phyloP scores from a whole-genome alignment of 2,888 invertebrate species.

The Cancer borealis region DNA sequence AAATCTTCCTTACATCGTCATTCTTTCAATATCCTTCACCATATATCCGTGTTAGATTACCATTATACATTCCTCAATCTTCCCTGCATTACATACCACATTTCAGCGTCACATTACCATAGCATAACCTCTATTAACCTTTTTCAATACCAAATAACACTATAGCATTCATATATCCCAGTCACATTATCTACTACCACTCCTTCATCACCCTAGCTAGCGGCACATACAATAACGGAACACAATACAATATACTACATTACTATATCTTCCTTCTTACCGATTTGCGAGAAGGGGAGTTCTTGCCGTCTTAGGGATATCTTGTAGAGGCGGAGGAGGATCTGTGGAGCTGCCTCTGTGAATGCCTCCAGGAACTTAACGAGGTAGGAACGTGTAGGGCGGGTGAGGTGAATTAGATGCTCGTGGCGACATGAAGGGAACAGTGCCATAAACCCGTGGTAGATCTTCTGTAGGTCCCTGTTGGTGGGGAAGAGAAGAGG shows the following conservation, averaged over 20 bases:
- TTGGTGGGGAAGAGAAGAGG: not conserved
- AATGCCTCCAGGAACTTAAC: constrained; percentile 75
- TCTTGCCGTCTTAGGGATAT: constrained; percentile 62
- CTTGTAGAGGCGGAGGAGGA: constrained; percentile 71
- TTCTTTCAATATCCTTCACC: not conserved
- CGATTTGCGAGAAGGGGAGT: constrained; percentile 55
- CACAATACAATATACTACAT: not conserved
- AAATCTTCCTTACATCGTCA: not conserved
- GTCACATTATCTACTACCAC: not conserved
- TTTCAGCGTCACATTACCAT: not conserved
- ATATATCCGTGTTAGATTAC: not conserved
- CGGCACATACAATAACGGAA: not conserved
- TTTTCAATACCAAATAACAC: not conserved
- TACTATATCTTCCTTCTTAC: constrained; percentile 42
- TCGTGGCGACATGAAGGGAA: constrained; percentile 36
- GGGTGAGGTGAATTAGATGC: constrained; percentile 51
- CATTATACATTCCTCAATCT: not conserved
- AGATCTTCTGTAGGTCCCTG: constrained; percentile 71
- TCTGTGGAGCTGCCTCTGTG: constrained; percentile 72
- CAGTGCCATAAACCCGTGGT: constrained; percentile 65
- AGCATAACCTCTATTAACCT: not conserved
- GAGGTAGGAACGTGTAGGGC: constrained; percentile 57
- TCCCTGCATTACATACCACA: not conserved
- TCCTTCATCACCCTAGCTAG: not conserved
- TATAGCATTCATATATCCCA: not conserved